Evolutionary conservation across 2,113 vertebrate genomes (phyloP), one percentile per base, ranked within the genome.

Genomic region (Orycteropus afer): DNA sequence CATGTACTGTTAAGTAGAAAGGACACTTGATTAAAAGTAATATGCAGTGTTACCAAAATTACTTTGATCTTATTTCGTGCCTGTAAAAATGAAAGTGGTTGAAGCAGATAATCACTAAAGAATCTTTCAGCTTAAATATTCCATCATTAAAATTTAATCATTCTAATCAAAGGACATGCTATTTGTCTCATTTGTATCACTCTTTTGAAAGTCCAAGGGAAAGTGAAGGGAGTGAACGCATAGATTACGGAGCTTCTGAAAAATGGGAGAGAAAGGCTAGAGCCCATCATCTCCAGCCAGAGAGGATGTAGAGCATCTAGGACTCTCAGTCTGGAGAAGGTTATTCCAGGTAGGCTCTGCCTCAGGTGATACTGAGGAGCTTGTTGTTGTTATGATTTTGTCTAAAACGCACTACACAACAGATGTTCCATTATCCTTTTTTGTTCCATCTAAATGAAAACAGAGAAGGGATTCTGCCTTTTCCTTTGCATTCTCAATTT

Each of bases 361-460:
- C 86, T 90, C 89, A 89, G 73, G 90, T 83, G 95, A 67, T 65
- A 93, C 73, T 34, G 18, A 86, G 91, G 86, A 94, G 93, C 0
- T 3, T 49, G 3, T 29, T 82, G 37, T 93, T 78, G 32, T 61
- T 93, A 14, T 89, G 47, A 85, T 90, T 95, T 92, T 81, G 29
- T 73, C 97, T 97, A 96, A 95, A 96, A 95, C 61, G 92, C 89
- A 83, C 95, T 95, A 95, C 93, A 86, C 90, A 93, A 96, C 96
- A 97, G 96, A 96, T 98, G 95, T 92, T 97, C 73, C 92, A 95
- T 97, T 97, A 85, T 89, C 77, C 87, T 90, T 77, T 95, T 92
- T 79, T 95, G 77, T 92, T 87, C 88, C 95, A 94, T 97, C 77
- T 86, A 86, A 91, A 96, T 97, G 96, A 89, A 95, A 92, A 96